Base-by-base conservation (phyloP, 2,888 invertebrate genomes). In the Cordilura impudica region DNA sequence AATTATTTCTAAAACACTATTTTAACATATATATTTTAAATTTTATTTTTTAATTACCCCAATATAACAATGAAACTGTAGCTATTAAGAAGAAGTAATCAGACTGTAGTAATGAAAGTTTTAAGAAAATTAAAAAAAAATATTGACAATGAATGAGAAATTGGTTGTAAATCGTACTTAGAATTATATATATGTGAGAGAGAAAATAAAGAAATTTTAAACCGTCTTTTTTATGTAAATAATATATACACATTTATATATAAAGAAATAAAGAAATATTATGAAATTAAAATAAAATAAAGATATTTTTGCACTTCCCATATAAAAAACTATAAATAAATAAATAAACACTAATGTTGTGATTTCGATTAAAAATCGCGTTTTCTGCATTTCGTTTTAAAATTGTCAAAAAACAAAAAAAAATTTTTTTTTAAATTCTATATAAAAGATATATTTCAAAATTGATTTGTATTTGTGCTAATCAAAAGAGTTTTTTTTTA, bases 141-240 rank as follows among this genome's bases (percentile, higher is more conserved):
- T 58, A 58, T 56, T 67, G 61, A 74, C 53, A 79, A 67, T 58
- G 66, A 45, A 26, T 26, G 53, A 47, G 53, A 69, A 79, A 79
- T 79, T 75, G 79, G 79, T 79, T 79, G 79, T 79, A 79, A 79
- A 63, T 21, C 14, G 56, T 76, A 43, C 56, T 65, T 70, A 14
- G 29, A 69, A 43, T n/a, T n/a, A n/a, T n/a, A n/a, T n/a, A n/a
- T 47, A 43, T 49, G 54, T 10, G 12, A 26, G 26, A 26, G 26
- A 23, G 4, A 73, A 49, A 49, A 26, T 23, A 29, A 58, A 45
- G 69, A 76, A 70, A 76, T 70, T 76, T 69, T 47, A 65, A 76
- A 70, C 69, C 75, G 75, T 76, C 75, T 76, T n/a, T n/a, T n/a
- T 58, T 54, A 63, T 76, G 75, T 70, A 58, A 70, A 63, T 43